A percentile compares a stretch with the other conserved stretches of the same genome.
These are phyloP conservation scores for Chironomus tentans DNA, from an alignment of 2,888 invertebrate species.

Conservation along the genomic window DNA sequence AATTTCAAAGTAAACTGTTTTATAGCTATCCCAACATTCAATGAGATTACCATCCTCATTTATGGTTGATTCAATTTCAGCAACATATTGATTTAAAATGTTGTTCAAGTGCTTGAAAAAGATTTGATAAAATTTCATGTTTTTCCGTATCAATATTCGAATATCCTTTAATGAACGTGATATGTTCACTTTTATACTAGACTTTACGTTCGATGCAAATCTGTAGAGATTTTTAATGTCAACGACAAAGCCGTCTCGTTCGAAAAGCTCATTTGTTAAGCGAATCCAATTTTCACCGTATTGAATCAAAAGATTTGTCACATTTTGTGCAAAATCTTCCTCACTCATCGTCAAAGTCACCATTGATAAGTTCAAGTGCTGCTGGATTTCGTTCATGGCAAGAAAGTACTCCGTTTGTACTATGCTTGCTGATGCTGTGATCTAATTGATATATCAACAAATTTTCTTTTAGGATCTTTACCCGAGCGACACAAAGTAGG, in stretches of 20 bases:
- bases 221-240: neutral
- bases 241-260: neutral
- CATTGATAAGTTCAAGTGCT: neutral
- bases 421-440: neutral
- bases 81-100: neutral
- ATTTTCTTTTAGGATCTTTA: too few relatives aligned
- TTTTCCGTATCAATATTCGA: neutral
- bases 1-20: neutral
- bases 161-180: neutral
- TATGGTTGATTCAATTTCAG: neutral
- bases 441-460: neutral
- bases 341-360: neutral
- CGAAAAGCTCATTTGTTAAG: constrained; percentile 1
- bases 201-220: neutral
- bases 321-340: neutral
- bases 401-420: constrained; percentile 4
- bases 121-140: neutral
- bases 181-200: neutral
- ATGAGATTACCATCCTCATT: neutral
- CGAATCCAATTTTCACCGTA: neutral
- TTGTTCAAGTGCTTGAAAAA: neutral
- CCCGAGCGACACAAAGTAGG: too few relatives aligned
- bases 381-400: neutral
- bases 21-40: constrained; percentile 15
- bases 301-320: neutral